A percentile compares a stretch with the other conserved stretches of the same genome.
Conservation (phyloP, 2,797 vertebrate species). For the Sebastes alutus region DNA sequence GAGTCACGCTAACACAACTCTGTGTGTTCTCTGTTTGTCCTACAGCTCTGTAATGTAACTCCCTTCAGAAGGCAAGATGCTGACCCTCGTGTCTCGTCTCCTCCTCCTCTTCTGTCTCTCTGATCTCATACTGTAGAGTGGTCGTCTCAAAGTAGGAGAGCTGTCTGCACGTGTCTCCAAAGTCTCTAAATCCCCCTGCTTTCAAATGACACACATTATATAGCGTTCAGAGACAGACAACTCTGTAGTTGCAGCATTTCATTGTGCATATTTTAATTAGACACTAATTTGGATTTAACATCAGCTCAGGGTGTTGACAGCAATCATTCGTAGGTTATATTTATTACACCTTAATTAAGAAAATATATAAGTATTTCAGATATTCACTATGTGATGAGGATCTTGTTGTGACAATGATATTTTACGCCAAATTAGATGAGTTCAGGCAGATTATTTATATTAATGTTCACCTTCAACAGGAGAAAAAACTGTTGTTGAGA, state of each 20-base stretch:
- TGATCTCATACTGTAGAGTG: conserved; percentile 66
- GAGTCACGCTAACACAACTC: background rate
- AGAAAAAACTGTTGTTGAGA: background rate
- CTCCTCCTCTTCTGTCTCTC: conserved; percentile 37
- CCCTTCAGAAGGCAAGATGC: background rate
- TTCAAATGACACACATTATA: conserved; percentile 27
- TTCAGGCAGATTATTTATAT: background rate
- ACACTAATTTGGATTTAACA: background rate
- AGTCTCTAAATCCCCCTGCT: conserved; percentile 63
- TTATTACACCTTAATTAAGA: background rate
- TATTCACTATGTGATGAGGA: background rate
- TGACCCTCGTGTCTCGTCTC: conserved; percentile 37
- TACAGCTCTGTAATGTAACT: conserved; percentile 18
- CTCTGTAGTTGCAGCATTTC: background rate
- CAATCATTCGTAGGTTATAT: background rate
- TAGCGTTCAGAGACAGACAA: background rate
- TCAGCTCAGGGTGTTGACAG: background rate
- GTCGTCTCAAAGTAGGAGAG: conserved; percentile 61
- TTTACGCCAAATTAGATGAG: background rate
- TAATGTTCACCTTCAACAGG: background rate
- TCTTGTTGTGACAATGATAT: background rate
- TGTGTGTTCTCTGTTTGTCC: background rate
- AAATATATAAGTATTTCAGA: background rate
- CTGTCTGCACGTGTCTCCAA: conserved; percentile 69
- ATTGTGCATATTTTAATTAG: background rate